Conservation (phyloP, 2,797 vertebrate genomes). For the Simalia tracyae region DNA sequence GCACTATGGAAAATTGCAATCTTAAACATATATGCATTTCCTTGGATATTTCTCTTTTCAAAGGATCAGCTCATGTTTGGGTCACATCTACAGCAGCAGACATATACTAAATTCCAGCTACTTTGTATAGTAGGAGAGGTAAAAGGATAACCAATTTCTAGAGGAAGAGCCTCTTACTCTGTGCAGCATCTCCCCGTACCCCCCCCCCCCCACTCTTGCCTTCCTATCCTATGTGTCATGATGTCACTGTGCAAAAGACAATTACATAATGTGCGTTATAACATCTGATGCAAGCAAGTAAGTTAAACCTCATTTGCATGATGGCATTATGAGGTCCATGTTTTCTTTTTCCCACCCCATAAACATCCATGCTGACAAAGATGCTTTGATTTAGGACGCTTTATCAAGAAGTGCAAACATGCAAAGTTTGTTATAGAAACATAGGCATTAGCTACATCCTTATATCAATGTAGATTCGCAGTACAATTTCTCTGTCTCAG, state of each 20-base stretch:
- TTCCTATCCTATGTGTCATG: too few relatives aligned
- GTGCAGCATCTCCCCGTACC: neutral
- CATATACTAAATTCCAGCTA: too few relatives aligned
- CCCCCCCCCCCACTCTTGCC: too few relatives aligned
- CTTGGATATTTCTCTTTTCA: neutral
- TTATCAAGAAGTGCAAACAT: neutral
- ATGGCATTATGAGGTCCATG: too few relatives aligned
- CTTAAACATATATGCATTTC: neutral
- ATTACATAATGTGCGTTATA: too few relatives aligned
- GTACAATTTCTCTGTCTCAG: neutral
- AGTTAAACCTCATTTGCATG: too few relatives aligned
- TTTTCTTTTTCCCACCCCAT: too few relatives aligned
- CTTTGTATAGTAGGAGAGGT: neutral
- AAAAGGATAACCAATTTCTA: neutral
- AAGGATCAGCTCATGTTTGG: neutral
- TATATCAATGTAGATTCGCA: neutral
- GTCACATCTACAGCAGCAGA: neutral
- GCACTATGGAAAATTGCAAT: neutral
- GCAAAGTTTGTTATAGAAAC: neutral
- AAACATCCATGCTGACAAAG: too few relatives aligned
- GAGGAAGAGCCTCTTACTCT: neutral
- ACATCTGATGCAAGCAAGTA: too few relatives aligned
- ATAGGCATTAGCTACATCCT: neutral
- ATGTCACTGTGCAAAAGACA: too few relatives aligned
- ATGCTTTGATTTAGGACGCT: too few relatives aligned